phyloP scores from a whole-genome alignment of 1,140 invertebrate species.

The Aphidius gifuensis region DNA sequence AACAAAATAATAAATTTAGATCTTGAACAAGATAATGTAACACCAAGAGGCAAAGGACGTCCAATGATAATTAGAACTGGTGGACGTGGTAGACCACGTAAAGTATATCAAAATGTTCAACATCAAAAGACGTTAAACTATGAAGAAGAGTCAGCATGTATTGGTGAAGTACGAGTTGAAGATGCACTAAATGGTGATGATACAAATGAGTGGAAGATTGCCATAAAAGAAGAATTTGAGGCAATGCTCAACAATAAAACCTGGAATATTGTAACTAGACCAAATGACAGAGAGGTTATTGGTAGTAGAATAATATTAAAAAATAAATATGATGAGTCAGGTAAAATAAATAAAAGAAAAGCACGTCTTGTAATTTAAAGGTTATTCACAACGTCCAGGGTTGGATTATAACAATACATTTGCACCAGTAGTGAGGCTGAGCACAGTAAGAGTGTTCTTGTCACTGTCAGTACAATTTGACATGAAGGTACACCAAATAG shows the following conservation, averaged over 20 bases:
- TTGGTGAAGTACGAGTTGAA: conserved; percentile 10
- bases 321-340: not conserved
- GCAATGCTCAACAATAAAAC: conserved; percentile 39
- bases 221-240: conserved; percentile 41
- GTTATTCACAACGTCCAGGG: conserved; percentile 28
- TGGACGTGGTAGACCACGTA: not conserved
- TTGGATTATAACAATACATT: conserved; percentile 37
- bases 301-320: conserved; percentile 18
- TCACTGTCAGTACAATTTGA: conserved; percentile 19
- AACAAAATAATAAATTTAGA: not conserved
- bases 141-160: not conserved
- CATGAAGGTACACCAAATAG: conserved; percentile 33
- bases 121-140: not conserved
- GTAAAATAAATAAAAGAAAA: conserved; percentile 27
- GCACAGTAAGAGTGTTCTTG: conserved; percentile 25
- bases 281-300: conserved; percentile 34
- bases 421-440: conserved; percentile 29
- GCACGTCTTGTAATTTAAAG: conserved; percentile 37
- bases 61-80: conserved; percentile 8
- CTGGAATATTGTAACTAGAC: conserved; percentile 38
- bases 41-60: not conserved
- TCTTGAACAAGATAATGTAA: not conserved
- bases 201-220: conserved; percentile 31
- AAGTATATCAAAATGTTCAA: not conserved
- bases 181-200: conserved; percentile 38